Conservation (phyloP, 2,113 vertebrate genomes). For the Syngnathus floridae region DNA sequence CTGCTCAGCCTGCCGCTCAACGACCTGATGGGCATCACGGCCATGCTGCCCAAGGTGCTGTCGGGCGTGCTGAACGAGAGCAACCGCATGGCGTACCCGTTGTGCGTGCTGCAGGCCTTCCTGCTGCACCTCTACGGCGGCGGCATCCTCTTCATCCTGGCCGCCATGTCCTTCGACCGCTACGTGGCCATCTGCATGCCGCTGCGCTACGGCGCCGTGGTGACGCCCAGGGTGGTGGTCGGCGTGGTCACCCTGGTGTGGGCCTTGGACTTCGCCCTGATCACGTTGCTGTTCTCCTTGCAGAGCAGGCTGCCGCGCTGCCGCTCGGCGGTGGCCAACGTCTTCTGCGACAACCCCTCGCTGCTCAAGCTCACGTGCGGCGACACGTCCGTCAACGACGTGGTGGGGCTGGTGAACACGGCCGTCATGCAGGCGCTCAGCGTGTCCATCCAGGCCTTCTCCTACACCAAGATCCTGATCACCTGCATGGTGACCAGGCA, state of each 20-base stretch:
- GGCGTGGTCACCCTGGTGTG: slow-evolving; percentile 55
- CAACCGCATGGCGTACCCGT: slow-evolving; percentile 47
- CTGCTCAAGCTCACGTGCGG: slow-evolving; percentile 66
- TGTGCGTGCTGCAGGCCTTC: slow-evolving; percentile 70
- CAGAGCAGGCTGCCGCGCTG: slow-evolving; percentile 57
- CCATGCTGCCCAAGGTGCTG: slow-evolving; percentile 66
- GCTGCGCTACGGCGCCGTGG: slow-evolving; percentile 56
- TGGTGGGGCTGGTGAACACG: slow-evolving; percentile 62
- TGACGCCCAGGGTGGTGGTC: slow-evolving; percentile 50
- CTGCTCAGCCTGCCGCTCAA: slow-evolving; percentile 69
- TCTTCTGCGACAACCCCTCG: slow-evolving; percentile 69
- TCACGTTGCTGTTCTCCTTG: slow-evolving; percentile 54
- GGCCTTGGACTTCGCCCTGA: slow-evolving; percentile 59
- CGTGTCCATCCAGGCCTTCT: slow-evolving; percentile 56
- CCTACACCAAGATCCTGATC: slow-evolving; percentile 67
- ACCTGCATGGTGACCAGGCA: slow-evolving; percentile 47
- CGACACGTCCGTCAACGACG: slow-evolving; percentile 54
- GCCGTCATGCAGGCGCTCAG: slow-evolving; percentile 56
- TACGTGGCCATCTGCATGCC: slow-evolving; percentile 72
- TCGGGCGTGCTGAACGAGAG: slow-evolving; percentile 63
- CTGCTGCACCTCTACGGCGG: slow-evolving; percentile 68
- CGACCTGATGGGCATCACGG: slow-evolving; percentile 66
- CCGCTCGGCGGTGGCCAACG: slow-evolving; percentile 50
- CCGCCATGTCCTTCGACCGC: slow-evolving; percentile 71
- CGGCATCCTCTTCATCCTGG: slow-evolving; percentile 64